Base-by-base conservation (phyloP, 2,113 vertebrate genomes). In the Athene cunicularia region DNA sequence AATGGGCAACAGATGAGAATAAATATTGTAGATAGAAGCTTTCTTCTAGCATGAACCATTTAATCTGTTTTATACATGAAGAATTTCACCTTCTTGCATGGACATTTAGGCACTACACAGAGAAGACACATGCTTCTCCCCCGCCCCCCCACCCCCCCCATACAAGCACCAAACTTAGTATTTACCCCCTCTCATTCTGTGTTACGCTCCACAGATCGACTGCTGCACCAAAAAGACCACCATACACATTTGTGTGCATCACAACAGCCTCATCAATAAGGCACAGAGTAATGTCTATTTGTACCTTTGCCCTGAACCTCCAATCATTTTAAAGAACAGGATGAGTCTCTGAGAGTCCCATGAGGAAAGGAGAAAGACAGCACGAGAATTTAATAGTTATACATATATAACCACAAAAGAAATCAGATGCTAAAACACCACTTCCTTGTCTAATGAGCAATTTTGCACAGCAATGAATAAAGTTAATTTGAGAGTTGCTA, bases 91-190 rank as follows among this genome's bases (percentile, higher is more conserved):
- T 88, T 72, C 87, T 79, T 79, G 64, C 45, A 47, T 26, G 22
- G 89, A 63, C 88, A 64, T 53, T 56, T 82, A 80, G 76, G 60
- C 94, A 84, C 58, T 70, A 20, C 26, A 68, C 49, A 87, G n/a
- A 81, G 11, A 50, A 33, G 35, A 50, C 12, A 26, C 0, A 0
- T 0, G 0, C 64, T 77, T 49, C 55, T 50, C 16, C 14, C 12
- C 10, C 12, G 39, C 39, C 10, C 41, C 15, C 13, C 5, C 45
- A 10, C 45, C n/a, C 30, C 22, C 39, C 53, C 75, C 3, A 14
- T 22, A 47, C 12, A 74, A 95, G 94, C 37, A 4, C 35, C 62
- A 86, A 73, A 76, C 56, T 80, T 81, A 72, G 73, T 80, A 43
- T 75, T 96, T 83, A 33, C 7, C 41, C 49, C 37, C 33, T 68